Evolutionary conservation across 2,888 invertebrate species (phyloP), one percentile per base, ranked within the genome.

Genomic region (Lasiommata megera): DNA sequence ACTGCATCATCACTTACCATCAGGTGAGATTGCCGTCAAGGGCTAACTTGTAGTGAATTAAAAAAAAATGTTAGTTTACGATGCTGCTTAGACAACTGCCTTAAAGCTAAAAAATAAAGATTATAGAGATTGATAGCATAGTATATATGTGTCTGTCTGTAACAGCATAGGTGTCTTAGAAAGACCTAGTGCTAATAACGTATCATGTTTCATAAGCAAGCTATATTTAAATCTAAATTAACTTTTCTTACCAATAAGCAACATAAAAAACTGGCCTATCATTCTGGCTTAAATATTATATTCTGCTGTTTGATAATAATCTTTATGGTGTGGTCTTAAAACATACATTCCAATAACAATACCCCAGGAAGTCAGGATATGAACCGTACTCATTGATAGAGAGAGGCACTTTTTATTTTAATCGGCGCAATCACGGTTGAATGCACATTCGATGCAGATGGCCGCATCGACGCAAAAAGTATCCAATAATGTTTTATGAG

Each of bases 361-460:
- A 17, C 23, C 43, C 23, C 43, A 43, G 53, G 53, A 53, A 53
- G 44, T 53, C 34, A 36, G 53, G 43, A 53, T 43, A 36, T 44
- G 46, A 54, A 38, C 37, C 44, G 38, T 34, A 29, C 37, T 44
- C 51, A 37, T 51, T 56, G 44, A 46, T 53, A 56, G 43, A 51
- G 56, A 37, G 44, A 51, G 44, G 50, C 41, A 43, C 50, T 56
- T 53, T 56, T 56, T 51, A 44, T 51, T 56, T 56, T 56, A 56
- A 56, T 56, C 51, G 51, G 31, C 43, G 51, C 43, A 56, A 56
- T 51, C 56, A 50, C 56, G 50, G 48, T 36, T 56, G 50, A 50
- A 44, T 51, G 51, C 51, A 46, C 51, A 51, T 50, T 43, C 53
- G 53, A 34, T 53, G 53, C 53, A 53, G 43, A 40, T 31, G 18